Conservation (phyloP, 2,888 invertebrate genomes). For the Pteria penguin region DNA sequence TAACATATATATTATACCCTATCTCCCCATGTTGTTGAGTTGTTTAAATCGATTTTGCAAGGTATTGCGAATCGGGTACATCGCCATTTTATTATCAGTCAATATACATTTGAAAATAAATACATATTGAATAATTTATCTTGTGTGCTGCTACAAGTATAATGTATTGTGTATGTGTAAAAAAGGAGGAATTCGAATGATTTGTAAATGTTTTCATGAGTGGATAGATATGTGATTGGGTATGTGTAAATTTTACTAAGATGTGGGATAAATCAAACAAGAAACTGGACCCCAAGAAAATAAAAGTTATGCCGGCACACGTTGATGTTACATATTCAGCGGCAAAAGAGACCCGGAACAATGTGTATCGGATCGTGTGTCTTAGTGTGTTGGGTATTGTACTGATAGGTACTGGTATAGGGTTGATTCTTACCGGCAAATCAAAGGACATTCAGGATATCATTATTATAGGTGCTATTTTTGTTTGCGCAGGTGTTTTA, state of each 20-base stretch:
- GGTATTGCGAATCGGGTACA: no score
- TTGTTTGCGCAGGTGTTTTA: slow-evolving; percentile 20
- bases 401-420: slow-evolving; percentile 21
- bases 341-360: slow-evolving; percentile 3
- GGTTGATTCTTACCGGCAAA: slow-evolving; percentile 15
- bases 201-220: no score
- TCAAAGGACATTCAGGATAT: slow-evolving; percentile 23
- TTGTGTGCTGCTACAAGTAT: no score
- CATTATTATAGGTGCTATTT: slow-evolving; percentile 24
- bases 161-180: no score
- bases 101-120: no score
- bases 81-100: no score
- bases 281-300: slow-evolving; percentile 1
- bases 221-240: not conserved
- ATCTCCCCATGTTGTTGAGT: no score
- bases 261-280: not conserved
- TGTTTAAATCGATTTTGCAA: no score
- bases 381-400: slow-evolving; percentile 18
- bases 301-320: slow-evolving; percentile 1
- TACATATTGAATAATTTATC: no score
- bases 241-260: not conserved
- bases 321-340: no score
- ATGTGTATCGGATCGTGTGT: slow-evolving; percentile 25
- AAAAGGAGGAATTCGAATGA: no score
- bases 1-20: no score